A percentile compares a stretch with the other conserved stretches of the same genome.
These are phyloP conservation scores for Molorchus minor DNA, from an alignment of 2,888 invertebrate genomes.

Conservation along the genomic window DNA sequence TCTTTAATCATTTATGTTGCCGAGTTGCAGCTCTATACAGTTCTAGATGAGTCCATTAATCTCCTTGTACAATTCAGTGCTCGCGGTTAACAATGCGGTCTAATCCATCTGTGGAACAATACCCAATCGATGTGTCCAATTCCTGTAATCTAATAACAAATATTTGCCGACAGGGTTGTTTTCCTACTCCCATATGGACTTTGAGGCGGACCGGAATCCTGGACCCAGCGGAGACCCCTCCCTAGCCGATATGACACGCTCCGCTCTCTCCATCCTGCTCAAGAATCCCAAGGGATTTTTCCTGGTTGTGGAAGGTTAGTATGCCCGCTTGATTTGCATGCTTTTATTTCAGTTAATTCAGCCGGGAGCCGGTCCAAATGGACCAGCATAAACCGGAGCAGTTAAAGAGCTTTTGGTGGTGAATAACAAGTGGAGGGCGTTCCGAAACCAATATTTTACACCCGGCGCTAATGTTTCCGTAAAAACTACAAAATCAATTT, in stretches of 20 bases:
- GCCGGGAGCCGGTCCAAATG: not conserved
- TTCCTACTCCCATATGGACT: constrained; percentile 82
- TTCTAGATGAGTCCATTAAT: too few species aligned
- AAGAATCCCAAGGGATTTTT: constrained; percentile 81
- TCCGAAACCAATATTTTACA: too few species aligned
- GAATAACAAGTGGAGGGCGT: too few species aligned
- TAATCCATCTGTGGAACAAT: not conserved
- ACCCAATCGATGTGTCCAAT: constrained; percentile 13
- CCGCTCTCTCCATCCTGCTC: constrained; percentile 74
- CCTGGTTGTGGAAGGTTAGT: constrained; percentile 77
- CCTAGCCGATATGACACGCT: constrained; percentile 79
- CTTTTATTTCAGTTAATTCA: constrained; percentile 15
- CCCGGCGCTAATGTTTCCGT: too few species aligned
- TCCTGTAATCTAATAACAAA: constrained; percentile 29
- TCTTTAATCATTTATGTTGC: too few species aligned
- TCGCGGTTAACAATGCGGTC: not conserved
- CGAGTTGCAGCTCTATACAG: too few species aligned
- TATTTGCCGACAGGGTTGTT: constrained; percentile 69
- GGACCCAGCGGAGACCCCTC: constrained; percentile 77
- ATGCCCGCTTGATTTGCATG: constrained; percentile 13
- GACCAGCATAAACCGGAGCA: not conserved
- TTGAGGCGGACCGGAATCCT: constrained; percentile 77
- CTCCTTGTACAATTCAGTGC: too few species aligned
- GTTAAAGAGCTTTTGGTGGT: too few species aligned
- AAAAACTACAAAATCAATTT: too few species aligned